Percentiles rank a stretch among this genome's conserved stretches.
These are phyloP conservation scores for Solenodon paradoxus DNA, from an alignment of 2,113 vertebrate genomes.

Conservation along the genomic window DNA sequence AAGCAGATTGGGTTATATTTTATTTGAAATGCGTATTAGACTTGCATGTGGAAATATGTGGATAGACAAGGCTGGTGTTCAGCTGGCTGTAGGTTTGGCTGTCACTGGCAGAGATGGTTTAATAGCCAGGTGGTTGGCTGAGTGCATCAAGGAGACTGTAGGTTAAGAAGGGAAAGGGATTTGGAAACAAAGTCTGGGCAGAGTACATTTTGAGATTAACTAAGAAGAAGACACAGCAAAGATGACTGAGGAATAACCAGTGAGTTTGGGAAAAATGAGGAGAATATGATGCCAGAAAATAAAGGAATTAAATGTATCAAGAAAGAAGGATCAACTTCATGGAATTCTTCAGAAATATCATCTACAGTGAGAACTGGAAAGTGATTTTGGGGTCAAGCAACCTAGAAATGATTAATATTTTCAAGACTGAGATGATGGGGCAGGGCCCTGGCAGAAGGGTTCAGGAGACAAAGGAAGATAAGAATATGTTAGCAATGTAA, in stretches of 20 bases:
- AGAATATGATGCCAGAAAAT: neutral
- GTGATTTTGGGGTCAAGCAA: neutral
- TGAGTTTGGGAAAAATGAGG: neutral
- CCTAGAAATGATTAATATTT: neutral
- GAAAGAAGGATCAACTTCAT: neutral
- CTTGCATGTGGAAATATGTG: neutral
- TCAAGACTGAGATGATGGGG: neutral
- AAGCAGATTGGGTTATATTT: neutral
- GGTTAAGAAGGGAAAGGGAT: neutral
- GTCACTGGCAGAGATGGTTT: neutral
- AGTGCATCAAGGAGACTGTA: neutral
- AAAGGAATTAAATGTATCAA: neutral
- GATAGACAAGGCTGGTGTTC: neutral
- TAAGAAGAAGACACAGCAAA: neutral
- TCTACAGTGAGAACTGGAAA: neutral
- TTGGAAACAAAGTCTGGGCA: neutral
- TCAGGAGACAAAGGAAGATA: neutral
- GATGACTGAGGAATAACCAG: neutral
- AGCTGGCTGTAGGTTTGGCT: neutral
- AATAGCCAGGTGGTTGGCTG: neutral
- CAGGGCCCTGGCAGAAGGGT: neutral
- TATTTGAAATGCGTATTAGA: neutral
- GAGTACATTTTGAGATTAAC: neutral
- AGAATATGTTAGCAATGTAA: neutral
- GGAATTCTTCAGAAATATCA: neutral